A percentile compares a stretch with the other conserved stretches of the same genome.
These are phyloP conservation scores for Lacerta viridis DNA, from an alignment of 2,797 vertebrate species.

Conservation along the genomic window DNA sequence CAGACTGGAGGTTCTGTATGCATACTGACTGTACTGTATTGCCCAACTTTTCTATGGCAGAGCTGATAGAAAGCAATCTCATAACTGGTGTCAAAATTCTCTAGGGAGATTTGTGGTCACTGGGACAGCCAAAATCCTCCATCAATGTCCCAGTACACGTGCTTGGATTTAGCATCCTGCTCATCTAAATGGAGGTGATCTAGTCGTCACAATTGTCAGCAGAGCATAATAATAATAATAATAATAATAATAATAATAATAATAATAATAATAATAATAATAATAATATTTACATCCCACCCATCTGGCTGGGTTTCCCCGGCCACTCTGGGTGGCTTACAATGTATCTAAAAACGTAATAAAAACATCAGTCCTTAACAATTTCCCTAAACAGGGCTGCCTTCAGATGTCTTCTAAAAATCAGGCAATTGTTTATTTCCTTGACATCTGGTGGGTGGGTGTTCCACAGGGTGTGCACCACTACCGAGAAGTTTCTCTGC, in stretches of 20 bases:
- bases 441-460: no score
- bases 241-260: no score
- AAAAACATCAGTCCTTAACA: no score
- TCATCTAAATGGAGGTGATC: not conserved
- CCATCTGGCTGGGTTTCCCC: no score
- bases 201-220: not conserved
- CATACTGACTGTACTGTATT: not conserved
- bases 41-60: not conserved
- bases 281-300: not conserved
- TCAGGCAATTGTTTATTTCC: no score
- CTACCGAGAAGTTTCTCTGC: no score
- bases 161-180: not conserved
- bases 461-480: no score
- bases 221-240: not conserved
- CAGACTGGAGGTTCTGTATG: not conserved
- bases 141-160: not conserved
- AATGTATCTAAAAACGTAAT: no score
- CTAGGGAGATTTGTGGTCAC: not conserved
- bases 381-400: no score
- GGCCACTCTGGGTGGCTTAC: no score
- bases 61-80: not conserved
- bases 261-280: no score
- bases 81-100: not conserved
- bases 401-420: no score
- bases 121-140: not conserved